A percentile compares a stretch with the other conserved stretches of the same genome.
These are phyloP conservation scores for Hydrochoerus hydrochaeris DNA, from an alignment of 2,113 vertebrate genomes.

Conservation along the genomic window DNA sequence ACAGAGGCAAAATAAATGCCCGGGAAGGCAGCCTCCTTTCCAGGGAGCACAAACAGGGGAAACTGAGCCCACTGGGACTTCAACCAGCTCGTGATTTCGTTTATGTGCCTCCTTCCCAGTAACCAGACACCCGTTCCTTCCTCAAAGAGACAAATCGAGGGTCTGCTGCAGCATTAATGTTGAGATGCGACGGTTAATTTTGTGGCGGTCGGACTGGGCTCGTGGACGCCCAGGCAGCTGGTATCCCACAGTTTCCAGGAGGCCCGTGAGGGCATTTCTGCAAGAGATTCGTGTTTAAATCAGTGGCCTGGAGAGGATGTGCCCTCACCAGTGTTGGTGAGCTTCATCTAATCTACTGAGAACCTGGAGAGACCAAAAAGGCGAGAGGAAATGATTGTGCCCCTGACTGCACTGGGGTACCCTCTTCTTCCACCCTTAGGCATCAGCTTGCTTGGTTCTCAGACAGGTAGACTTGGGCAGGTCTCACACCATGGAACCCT, in stretches of 20 bases:
- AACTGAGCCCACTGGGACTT: background rate
- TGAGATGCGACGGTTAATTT: background rate
- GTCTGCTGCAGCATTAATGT: background rate
- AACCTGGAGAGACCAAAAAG: background rate
- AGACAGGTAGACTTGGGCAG: background rate
- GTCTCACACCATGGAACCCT: background rate
- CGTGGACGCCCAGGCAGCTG: background rate
- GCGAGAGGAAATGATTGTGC: background rate
- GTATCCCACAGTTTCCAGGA: accelerated
- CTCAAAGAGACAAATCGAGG: background rate
- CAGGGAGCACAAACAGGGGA: background rate
- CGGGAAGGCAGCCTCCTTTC: background rate
- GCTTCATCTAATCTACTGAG: background rate
- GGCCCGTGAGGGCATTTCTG: no score
- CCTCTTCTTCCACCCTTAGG: background rate
- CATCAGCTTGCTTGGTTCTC: background rate
- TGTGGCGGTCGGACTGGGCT: no score
- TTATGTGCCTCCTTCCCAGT: background rate
- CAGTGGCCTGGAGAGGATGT: background rate
- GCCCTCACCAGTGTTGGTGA: background rate
- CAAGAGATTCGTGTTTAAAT: background rate
- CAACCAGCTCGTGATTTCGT: background rate
- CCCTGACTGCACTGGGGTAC: background rate
- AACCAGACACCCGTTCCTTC: background rate
- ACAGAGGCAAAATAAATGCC: background rate